Percentiles rank a stretch among this genome's conserved stretches.
These are phyloP conservation scores for Sebastiscus albofasciatus DNA, from an alignment of 2,797 vertebrate species.

Conservation along the genomic window DNA sequence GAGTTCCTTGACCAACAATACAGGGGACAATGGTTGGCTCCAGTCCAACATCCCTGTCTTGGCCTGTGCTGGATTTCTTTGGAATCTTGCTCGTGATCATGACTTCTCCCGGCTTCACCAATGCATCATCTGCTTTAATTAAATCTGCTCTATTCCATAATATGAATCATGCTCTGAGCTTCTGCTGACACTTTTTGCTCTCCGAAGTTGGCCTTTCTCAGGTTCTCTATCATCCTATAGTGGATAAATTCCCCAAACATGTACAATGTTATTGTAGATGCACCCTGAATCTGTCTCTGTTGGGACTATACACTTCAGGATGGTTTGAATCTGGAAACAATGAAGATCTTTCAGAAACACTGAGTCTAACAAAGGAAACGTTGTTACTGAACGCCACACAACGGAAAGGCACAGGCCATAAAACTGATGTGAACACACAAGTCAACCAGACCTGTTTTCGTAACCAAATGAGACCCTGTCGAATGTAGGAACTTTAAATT, in stretches of 20 bases:
- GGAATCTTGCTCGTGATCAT: neutral
- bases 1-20: constrained; percentile 10
- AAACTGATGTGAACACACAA: neutral
- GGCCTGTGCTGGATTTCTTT: neutral
- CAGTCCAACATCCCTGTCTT: neutral
- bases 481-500: neutral
- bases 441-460: constrained; percentile 15
- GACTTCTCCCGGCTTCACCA: neutral
- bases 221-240: neutral
- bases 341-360: constrained; percentile 42
- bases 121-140: neutral
- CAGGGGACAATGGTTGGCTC: constrained; percentile 31
- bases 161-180: neutral
- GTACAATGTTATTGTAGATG: neutral
- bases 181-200: neutral
- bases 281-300: neutral
- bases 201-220: neutral
- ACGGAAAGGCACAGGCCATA: neutral
- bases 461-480: constrained; percentile 19
- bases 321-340: constrained; percentile 37
- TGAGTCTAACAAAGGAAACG: constrained; percentile 29
- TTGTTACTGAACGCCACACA: constrained; percentile 26
- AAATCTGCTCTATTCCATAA: neutral
- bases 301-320: constrained; percentile 11
- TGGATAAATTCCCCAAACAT: neutral